phyloP scores from a whole-genome alignment of 2,113 vertebrate species.

The Mirza zaza region DNA sequence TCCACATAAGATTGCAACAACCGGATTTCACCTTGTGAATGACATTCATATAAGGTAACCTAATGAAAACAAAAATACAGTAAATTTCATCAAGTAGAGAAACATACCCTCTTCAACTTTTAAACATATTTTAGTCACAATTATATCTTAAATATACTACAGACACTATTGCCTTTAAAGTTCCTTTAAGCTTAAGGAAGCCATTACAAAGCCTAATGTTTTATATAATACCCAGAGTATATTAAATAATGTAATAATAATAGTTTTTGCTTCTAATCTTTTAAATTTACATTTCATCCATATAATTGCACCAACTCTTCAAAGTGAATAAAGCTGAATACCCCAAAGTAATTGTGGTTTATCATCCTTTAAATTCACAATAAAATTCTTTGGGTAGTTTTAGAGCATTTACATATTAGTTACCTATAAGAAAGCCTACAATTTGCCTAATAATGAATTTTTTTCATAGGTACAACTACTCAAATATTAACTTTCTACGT shows the following conservation, averaged over 20 bases:
- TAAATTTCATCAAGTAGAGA: conserved; percentile 31
- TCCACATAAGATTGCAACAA: conserved; percentile 97
- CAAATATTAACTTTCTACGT: background rate
- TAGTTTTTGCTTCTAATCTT: background rate
- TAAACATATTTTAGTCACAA: background rate
- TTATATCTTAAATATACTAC: background rate
- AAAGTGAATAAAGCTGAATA: background rate
- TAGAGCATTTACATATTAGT: background rate
- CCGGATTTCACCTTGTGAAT: conserved; percentile 97
- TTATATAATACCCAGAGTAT: background rate
- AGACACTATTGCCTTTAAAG: conserved; percentile 17
- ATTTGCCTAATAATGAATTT: background rate
- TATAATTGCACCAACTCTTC: background rate
- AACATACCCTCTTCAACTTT: background rate
- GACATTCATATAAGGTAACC: conserved; percentile 99
- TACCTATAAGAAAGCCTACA: background rate
- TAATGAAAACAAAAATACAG: conserved; percentile 75
- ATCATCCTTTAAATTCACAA: background rate
- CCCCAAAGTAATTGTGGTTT: background rate
- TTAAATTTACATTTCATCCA: conserved; percentile 18
- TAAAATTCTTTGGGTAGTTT: background rate
- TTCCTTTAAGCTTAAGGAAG: conserved; percentile 39
- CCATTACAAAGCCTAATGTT: conserved; percentile 14
- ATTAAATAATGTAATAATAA: conserved; percentile 1
- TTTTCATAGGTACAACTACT: background rate